phyloP scores from a whole-genome alignment of 2,797 vertebrate species.

The Paramormyrops hopkinsi region DNA sequence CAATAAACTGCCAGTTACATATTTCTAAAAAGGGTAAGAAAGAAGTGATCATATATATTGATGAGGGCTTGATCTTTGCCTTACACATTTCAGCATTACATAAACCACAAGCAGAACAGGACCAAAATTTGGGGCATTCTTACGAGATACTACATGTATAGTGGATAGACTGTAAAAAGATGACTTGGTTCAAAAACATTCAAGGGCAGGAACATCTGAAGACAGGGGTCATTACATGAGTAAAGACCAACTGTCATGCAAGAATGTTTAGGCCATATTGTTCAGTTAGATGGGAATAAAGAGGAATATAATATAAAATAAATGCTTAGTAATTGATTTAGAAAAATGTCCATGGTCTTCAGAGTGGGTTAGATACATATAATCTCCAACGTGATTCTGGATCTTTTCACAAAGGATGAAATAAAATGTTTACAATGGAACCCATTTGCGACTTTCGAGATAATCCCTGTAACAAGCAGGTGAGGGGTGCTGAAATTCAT shows the following conservation, averaged over 20 bases:
- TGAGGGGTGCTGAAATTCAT: slow-evolving; percentile 43
- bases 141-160: background rate
- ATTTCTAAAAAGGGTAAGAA: background rate
- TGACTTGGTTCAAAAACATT: background rate
- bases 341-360: background rate
- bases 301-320: background rate
- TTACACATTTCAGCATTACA: background rate
- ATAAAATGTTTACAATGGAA: background rate
- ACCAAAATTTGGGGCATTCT: background rate
- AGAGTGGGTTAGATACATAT: background rate
- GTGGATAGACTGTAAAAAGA: background rate
- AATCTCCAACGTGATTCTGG: background rate
- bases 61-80: background rate
- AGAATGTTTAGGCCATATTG: background rate
- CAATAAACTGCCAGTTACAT: background rate
- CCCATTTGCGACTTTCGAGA: slow-evolving; percentile 21
- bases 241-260: background rate
- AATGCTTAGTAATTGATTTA: background rate
- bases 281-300: background rate
- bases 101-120: background rate
- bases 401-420: background rate
- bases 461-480: slow-evolving; percentile 27
- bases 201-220: background rate
- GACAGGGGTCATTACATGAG: background rate
- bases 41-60: background rate